phyloP scores from a whole-genome alignment of 2,888 invertebrate species.

The Eumerus sabulonum region DNA sequence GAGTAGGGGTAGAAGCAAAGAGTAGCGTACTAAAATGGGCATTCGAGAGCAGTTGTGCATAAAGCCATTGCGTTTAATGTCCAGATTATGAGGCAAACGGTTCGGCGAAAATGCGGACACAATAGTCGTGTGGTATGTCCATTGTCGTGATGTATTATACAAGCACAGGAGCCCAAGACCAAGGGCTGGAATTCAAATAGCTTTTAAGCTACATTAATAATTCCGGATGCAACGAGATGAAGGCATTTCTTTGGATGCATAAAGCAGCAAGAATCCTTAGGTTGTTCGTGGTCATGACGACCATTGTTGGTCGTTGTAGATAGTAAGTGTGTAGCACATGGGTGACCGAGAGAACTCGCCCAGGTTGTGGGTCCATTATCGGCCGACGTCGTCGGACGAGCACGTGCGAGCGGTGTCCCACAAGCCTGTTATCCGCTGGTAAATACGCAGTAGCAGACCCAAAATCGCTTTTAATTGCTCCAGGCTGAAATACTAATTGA shows the following conservation, averaged over 20 bases:
- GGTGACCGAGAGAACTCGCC: constrained; percentile 3
- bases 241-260: constrained; percentile 22
- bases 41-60: constrained; percentile 59
- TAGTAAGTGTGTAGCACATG: neutral
- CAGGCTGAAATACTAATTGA: constrained; percentile 60
- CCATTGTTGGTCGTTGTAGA: neutral
- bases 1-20: no score
- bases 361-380: constrained; percentile 39
- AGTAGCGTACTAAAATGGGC: constrained; percentile 55
- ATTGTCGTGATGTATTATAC: constrained; percentile 30
- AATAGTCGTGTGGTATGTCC: constrained; percentile 21
- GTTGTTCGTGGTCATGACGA: neutral
- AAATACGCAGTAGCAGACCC: constrained; percentile 16
- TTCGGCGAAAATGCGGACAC: constrained; percentile 31
- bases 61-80: constrained; percentile 64
- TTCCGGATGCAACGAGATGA: constrained; percentile 25
- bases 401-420: neutral
- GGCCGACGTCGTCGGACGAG: constrained; percentile 26
- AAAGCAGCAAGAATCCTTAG: constrained; percentile 1
- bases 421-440: no score
- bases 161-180: constrained; percentile 21
- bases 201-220: constrained; percentile 55
- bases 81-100: constrained; percentile 59
- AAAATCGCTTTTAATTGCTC: constrained; percentile 54
- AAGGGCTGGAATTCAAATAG: constrained; percentile 26